Conservation (phyloP, 2,888 invertebrate species). For the Drosophila borborema region DNA sequence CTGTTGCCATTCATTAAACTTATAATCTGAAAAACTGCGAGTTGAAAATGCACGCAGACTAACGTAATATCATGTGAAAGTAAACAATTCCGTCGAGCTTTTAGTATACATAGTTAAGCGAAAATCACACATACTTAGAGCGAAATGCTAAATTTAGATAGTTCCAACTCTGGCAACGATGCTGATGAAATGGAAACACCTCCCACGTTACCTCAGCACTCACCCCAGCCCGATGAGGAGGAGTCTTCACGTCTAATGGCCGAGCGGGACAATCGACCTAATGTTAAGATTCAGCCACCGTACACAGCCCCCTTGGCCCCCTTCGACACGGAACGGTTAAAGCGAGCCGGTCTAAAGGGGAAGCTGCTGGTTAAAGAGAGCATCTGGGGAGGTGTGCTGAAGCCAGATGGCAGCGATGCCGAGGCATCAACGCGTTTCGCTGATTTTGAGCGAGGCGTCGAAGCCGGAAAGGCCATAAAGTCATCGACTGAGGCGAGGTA, state of each 20-base stretch:
- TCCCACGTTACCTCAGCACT: conserved; percentile 5
- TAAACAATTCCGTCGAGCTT: conserved; percentile 41
- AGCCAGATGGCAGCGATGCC: conserved; percentile 13
- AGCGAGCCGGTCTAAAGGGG: conserved; percentile 37
- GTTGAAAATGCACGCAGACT: conserved; percentile 40
- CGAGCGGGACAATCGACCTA: not conserved
- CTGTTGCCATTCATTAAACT: not conserved
- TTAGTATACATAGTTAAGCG: conserved; percentile 20
- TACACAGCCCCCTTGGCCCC: conserved; percentile 78
- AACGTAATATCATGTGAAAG: conserved; percentile 44
- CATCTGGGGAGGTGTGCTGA: conserved; percentile 31
- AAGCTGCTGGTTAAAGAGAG: conserved; percentile 41
- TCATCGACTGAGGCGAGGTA: conserved; percentile 73
- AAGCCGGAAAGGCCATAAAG: conserved; percentile 22
- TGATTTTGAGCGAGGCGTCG: conserved; percentile 49
- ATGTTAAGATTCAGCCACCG: conserved; percentile 53
- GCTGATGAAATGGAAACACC: conserved; percentile 34
- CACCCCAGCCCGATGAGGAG: conserved; percentile 3
- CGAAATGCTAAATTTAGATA: conserved; percentile 76
- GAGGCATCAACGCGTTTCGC: conserved; percentile 49
- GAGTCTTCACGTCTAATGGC: conserved; percentile 23
- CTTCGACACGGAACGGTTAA: conserved; percentile 57
- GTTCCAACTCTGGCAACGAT: conserved; percentile 24
- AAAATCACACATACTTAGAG: conserved; percentile 24
- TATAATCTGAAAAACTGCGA: not conserved